Base-by-base conservation (phyloP, 1,140 invertebrate genomes). In the Ruditapes philippinarum region DNA sequence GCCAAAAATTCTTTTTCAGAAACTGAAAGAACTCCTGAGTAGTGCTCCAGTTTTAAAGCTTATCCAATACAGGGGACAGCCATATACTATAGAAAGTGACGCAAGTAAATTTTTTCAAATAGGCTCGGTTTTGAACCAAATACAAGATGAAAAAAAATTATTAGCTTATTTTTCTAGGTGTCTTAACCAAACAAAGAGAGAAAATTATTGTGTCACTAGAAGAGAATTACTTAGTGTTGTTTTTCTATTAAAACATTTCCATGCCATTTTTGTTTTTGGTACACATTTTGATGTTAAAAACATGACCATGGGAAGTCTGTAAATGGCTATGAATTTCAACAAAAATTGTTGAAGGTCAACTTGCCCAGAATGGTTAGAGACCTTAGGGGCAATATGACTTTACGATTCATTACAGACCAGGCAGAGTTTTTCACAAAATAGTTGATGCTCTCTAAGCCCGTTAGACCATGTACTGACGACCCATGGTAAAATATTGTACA, bases 351-450 rank as follows among this genome's bases (percentile, higher is more conserved):
- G 76, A 78, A 38, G 89, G 85, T 3, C 91, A 91, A 73, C 36
- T 93, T 60, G 89, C 89, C 9, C 65, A n/a, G n/a, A 93, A 42
- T 94, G 94, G 94, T 60, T 88, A 14, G 88, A 94, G 33, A 31
- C 49, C 2, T 60, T 94, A 76, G 81, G n/a, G 62, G 49, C 54
- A 83, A 9, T 92, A 84, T 38, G 14, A 91, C 12, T 86, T 88
- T 62, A 51, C 68, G 0, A 91, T 90, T 25, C 28, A 73, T n/a
- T 81, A 91, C 65, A 62, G 89, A 5, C 76, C 65, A 17, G 90
- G 90, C 17, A 84, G 51, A n/a, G n/a, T n/a, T n/a, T n/a, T n/a
- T n/a, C n/a, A n/a, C n/a, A n/a, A n/a, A n/a, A n/a, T n/a, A n/a
- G n/a, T n/a, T n/a, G n/a, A n/a, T n/a, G n/a, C n/a, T n/a, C n/a